These are phyloP conservation scores for Dromiciops gliroides DNA, from an alignment of 2,113 vertebrate species.

Conservation along the genomic window DNA sequence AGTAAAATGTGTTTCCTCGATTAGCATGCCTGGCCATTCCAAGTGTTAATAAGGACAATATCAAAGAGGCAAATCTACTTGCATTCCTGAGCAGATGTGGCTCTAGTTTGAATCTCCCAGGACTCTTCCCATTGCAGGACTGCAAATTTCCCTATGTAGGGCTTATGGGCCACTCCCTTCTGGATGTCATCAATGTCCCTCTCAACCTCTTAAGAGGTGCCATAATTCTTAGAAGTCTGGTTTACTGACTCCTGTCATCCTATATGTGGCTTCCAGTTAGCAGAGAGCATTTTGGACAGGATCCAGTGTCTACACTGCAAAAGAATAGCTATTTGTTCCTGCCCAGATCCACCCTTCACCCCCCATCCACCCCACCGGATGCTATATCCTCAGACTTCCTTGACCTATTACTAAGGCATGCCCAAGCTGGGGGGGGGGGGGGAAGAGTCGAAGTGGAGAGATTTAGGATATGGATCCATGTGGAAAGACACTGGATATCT, in stretches of 20 bases:
- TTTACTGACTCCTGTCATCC: background rate
- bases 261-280: background rate
- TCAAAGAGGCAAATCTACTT: background rate
- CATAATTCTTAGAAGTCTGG: background rate
- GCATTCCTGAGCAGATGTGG: background rate
- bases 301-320: background rate
- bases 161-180: background rate
- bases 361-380: background rate
- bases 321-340: background rate
- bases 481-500: background rate
- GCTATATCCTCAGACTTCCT: background rate
- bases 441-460: background rate
- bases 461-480: background rate
- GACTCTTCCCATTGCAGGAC: background rate
- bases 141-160: background rate
- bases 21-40: background rate
- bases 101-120: constrained; percentile 7
- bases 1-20: background rate
- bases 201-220: background rate
- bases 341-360: background rate
- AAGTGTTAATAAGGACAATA: background rate
- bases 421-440: background rate
- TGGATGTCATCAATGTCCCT: background rate
- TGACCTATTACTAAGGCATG: background rate
- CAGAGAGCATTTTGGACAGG: background rate